phyloP scores from a whole-genome alignment of 2,797 vertebrate species.

The Enoplosus armatus region DNA sequence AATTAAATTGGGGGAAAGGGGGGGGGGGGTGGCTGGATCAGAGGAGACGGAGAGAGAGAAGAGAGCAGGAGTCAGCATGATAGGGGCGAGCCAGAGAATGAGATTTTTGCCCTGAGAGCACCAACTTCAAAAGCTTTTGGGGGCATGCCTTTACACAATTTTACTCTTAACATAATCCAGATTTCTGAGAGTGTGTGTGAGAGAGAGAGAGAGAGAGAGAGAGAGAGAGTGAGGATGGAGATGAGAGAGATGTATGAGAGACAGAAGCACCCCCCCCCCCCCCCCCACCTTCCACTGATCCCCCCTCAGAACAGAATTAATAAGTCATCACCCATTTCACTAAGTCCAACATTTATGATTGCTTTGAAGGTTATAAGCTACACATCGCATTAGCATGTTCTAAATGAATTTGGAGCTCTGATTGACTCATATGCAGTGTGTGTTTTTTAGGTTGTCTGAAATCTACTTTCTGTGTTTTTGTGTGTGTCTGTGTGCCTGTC shows the following conservation, averaged over 20 bases:
- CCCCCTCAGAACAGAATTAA: slow-evolving; percentile 63
- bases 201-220: slow-evolving; percentile 39
- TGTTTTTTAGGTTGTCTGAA: slow-evolving; percentile 31
- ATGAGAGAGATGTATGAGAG: slow-evolving; percentile 50
- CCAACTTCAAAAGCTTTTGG: slow-evolving; percentile 74
- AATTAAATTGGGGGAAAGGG: slow-evolving; percentile 58
- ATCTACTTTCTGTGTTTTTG: slow-evolving; percentile 50
- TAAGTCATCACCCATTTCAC: slow-evolving; percentile 64
- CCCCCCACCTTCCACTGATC: slow-evolving; percentile 39
- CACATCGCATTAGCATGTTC: slow-evolving; percentile 38
- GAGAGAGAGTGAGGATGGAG: slow-evolving; percentile 2
- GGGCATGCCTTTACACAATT: slow-evolving; percentile 70
- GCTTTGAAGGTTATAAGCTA: slow-evolving; percentile 63
- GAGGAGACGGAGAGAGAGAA: slow-evolving; percentile 47
- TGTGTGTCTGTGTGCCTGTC: slow-evolving; percentile 7
- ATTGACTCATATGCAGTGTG: slow-evolving; percentile 38
- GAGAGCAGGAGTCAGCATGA: slow-evolving; percentile 71
- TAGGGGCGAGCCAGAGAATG: slow-evolving; percentile 64
- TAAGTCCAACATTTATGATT: slow-evolving; percentile 62
- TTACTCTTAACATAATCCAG: slow-evolving; percentile 74
- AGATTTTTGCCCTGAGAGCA: slow-evolving; percentile 74
- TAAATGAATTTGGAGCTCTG: slow-evolving; percentile 41
- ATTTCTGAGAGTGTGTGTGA: slow-evolving; percentile 49
- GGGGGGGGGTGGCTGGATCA: slow-evolving; percentile 39
- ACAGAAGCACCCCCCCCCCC: slow-evolving; percentile 52